A percentile compares a stretch with the other conserved stretches of the same genome.
phyloP scores from a whole-genome alignment of 2,113 vertebrate genomes.

The Oxyura jamaicensis region DNA sequence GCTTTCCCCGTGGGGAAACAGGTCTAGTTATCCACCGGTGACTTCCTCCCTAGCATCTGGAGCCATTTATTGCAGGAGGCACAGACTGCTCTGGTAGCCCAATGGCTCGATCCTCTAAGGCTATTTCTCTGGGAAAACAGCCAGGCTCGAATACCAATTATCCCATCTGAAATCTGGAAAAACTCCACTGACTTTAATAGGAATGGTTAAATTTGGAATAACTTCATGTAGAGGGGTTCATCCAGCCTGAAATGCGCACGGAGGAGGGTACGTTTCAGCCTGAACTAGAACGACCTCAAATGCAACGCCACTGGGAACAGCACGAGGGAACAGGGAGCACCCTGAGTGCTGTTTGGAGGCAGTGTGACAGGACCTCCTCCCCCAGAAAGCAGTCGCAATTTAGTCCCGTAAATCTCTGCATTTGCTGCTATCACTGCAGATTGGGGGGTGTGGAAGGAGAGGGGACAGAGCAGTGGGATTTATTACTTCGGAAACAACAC shows the following conservation, averaged over 20 bases:
- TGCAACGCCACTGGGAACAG: neutral
- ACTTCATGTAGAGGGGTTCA: neutral
- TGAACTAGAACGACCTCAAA: neutral
- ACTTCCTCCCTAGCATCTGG: neutral
- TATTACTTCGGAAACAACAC: neutral
- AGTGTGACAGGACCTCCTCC: neutral
- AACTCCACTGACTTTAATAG: neutral
- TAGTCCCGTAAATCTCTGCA: neutral
- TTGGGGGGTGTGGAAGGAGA: neutral
- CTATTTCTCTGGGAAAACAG: neutral
- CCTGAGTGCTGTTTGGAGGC: neutral
- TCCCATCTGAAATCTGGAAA: neutral
- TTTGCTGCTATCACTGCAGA: slow-evolving; percentile 10
- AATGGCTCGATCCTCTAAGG: neutral
- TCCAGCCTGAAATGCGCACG: neutral
- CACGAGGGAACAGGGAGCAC: neutral
- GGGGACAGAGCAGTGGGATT: slow-evolving; percentile 10
- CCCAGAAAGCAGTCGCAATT: neutral
- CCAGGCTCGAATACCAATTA: neutral
- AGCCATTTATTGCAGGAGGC: neutral
- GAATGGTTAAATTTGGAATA: neutral
- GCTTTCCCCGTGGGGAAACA: neutral
- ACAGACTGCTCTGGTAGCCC: neutral
- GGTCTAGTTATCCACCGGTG: neutral
- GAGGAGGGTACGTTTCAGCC: neutral